Conservation (phyloP, 2,797 vertebrate species). For the Halcyon leucocephala region DNA sequence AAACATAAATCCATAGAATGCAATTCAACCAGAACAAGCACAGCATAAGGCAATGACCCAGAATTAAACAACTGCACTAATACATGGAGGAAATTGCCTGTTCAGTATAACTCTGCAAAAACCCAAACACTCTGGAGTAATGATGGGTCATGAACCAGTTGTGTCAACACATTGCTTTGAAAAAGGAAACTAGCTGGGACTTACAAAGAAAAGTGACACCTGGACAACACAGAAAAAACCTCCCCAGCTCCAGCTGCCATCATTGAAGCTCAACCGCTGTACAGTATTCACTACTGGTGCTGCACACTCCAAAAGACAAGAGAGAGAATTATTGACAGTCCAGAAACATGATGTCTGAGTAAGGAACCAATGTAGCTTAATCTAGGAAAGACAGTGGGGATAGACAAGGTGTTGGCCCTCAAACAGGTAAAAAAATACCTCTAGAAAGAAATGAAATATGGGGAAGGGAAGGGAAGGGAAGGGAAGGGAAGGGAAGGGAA, state of each 20-base stretch:
- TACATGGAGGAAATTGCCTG: not conserved
- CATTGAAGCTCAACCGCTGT: fast-evolving
- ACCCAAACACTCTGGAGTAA: not conserved
- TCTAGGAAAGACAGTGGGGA: not conserved
- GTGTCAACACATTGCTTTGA: not conserved
- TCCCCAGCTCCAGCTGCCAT: not conserved
- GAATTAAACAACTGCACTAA: not conserved
- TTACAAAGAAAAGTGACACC: not conserved
- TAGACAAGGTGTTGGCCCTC: not conserved
- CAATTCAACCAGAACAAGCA: not conserved
- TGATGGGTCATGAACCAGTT: not conserved
- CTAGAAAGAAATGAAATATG: not conserved
- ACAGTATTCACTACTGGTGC: not conserved
- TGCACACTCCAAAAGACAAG: not conserved
- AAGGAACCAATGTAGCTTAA: not conserved
- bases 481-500: too few species aligned
- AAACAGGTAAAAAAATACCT: not conserved
- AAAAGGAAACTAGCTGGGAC: not conserved
- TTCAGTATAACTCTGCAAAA: not conserved
- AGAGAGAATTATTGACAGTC: not conserved
- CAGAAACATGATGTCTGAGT: not conserved
- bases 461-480: not conserved
- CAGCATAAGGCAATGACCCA: not conserved
- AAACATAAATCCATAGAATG: not conserved
- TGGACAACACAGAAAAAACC: not conserved